Conservation (phyloP, 2,888 invertebrate genomes). For the Proisotoma minuta region DNA sequence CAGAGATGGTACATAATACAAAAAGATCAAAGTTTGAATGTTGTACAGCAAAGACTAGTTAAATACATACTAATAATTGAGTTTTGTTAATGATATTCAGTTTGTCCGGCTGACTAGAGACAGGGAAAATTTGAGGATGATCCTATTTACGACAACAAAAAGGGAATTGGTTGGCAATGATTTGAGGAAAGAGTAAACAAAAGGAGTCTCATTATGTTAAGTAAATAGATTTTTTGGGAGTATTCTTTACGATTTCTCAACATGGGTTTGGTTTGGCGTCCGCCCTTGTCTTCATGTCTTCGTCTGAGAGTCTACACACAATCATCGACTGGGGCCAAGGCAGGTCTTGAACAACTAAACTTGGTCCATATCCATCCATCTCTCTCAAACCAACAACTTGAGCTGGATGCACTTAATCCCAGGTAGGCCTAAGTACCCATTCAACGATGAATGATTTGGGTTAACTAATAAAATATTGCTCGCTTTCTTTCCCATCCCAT, state of each 20-base stretch:
- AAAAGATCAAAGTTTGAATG: too few relatives aligned
- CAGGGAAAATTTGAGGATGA: slow-evolving; percentile 2
- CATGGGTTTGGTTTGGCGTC: slow-evolving; percentile 15
- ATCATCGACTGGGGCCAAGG: not conserved
- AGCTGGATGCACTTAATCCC: not conserved
- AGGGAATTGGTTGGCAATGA: not conserved
- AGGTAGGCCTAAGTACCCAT: too few relatives aligned
- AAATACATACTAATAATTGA: too few relatives aligned
- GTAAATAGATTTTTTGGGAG: slow-evolving; percentile 15
- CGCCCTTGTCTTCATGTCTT: slow-evolving; percentile 13
- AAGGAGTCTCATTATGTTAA: slow-evolving; percentile 13
- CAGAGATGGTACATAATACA: too few relatives aligned
- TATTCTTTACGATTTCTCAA: slow-evolving; percentile 11
- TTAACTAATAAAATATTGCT: too few relatives aligned
- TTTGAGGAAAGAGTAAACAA: slow-evolving; percentile 11
- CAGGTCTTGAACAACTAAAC: not conserved
- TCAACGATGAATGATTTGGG: too few relatives aligned
- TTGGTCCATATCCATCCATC: slow-evolving; percentile 2
- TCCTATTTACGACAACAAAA: slow-evolving; percentile 10
- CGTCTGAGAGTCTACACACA: slow-evolving; percentile 13
- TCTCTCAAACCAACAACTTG: not conserved
- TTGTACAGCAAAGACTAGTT: too few relatives aligned
- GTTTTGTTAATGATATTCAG: too few relatives aligned
- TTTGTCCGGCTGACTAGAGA: too few relatives aligned
- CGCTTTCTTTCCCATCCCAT: too few relatives aligned